A percentile compares a stretch with the other conserved stretches of the same genome.
phyloP scores from a whole-genome alignment of 1,140 invertebrate genomes.

The Schlechtendalia chinensis region DNA sequence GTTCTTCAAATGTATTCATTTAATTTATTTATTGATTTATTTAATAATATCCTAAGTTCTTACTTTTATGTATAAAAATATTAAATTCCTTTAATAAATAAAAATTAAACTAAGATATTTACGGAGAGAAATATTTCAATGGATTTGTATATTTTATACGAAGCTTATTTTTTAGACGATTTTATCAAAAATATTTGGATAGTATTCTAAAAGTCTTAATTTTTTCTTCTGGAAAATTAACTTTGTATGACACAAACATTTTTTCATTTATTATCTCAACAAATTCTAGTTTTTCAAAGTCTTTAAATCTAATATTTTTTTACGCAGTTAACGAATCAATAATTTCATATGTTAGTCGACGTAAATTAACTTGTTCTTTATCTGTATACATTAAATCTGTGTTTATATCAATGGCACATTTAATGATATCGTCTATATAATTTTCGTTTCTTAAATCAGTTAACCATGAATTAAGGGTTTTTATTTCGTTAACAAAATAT shows the following conservation, averaged over 20 bases:
- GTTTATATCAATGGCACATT: background rate
- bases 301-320: constrained; percentile 14
- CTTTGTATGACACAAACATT: background rate
- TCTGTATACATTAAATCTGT: background rate
- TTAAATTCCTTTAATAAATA: no score
- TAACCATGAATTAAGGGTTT: background rate
- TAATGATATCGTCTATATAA: background rate
- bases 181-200: constrained; percentile 9
- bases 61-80: no score
- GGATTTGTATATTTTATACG: background rate
- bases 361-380: background rate
- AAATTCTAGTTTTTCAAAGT: background rate
- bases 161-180: constrained; percentile 2
- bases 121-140: no score
- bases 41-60: no score
- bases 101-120: no score
- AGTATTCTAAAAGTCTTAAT: constrained; percentile 11
- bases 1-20: no score
- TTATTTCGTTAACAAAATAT: background rate
- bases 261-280: constrained; percentile 24
- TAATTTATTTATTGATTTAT: no score
- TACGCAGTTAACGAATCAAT: constrained; percentile 10
- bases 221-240: background rate
- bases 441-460: constrained; percentile 10
- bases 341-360: background rate